A percentile compares a stretch with the other conserved stretches of the same genome.
phyloP scores from a whole-genome alignment of 2,888 invertebrate species.

The Antheraea assamensis region DNA sequence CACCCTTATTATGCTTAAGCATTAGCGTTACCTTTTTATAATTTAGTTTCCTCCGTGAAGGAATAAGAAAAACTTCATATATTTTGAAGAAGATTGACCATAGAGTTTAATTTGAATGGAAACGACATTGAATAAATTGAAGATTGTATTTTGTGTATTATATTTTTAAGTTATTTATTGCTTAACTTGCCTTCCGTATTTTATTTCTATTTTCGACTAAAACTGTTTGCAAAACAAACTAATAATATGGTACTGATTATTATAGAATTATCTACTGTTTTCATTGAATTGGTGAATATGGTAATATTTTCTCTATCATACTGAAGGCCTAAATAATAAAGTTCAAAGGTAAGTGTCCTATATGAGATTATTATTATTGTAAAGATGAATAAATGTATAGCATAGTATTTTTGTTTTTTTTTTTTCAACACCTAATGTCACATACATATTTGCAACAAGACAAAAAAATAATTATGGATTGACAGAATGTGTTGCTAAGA shows the following conservation, averaged over 20 bases:
- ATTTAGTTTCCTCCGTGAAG: background rate
- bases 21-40: background rate
- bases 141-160: constrained; percentile 24
- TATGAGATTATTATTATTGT: constrained; percentile 23
- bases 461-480: too few relatives aligned
- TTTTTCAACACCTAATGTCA: background rate
- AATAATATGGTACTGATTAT: background rate
- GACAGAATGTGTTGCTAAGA: too few relatives aligned
- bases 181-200: constrained; percentile 37
- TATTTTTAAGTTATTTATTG: constrained; percentile 37
- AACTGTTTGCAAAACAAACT: background rate
- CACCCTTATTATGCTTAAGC: too few relatives aligned
- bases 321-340: constrained; percentile 30
- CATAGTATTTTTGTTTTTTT: constrained; percentile 24
- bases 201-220: constrained; percentile 8
- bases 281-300: background rate
- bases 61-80: background rate
- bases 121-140: background rate
- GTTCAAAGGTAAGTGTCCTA: constrained; percentile 35
- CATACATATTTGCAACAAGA: too few relatives aligned
- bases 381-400: constrained; percentile 33
- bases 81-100: background rate
- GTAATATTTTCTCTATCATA: constrained; percentile 9
- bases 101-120: background rate
- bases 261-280: background rate